Percentiles rank a stretch among this genome's conserved stretches.
Evolutionary conservation across 2,888 invertebrate species (phyloP).

Genomic region (Julus scanicus): DNA sequence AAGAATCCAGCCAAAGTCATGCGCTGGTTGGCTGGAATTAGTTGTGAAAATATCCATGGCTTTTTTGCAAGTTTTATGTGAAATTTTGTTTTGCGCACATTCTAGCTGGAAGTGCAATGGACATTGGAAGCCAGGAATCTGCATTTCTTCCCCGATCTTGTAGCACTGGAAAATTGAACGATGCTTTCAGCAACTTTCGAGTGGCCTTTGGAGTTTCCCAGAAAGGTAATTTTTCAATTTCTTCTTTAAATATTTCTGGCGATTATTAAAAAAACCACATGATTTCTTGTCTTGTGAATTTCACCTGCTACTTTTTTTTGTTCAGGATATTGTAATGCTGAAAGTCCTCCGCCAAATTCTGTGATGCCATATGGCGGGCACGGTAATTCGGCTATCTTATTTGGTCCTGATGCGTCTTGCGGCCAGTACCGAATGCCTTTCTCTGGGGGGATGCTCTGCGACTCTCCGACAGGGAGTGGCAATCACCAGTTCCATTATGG

Average conservation of each 20-base stretch:
- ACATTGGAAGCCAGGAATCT: conserved; percentile 27
- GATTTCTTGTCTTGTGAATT: neutral
- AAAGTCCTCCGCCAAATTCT: conserved; percentile 8
- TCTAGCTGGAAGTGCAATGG: conserved; percentile 34
- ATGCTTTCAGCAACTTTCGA: conserved; percentile 53
- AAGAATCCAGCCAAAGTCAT: too few species aligned
- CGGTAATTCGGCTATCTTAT: neutral
- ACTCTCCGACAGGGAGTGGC: conserved; percentile 24
- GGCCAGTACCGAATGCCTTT: conserved; percentile 31
- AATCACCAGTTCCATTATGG: conserved; percentile 56
- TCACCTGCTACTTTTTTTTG: neutral
- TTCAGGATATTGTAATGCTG: conserved; percentile 56
- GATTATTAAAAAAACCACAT: too few species aligned
- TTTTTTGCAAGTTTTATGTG: neutral
- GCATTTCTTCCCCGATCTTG: conserved; percentile 55
- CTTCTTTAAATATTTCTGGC: too few species aligned
- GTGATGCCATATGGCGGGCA: conserved; percentile 27
- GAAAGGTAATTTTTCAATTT: conserved; percentile 9
- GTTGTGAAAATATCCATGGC: too few species aligned
- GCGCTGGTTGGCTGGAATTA: too few species aligned
- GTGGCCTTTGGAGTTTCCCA: conserved; percentile 57
- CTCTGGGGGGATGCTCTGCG: conserved; percentile 43
- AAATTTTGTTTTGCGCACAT: neutral
- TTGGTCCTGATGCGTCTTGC: conserved; percentile 20
- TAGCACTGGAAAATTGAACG: conserved; percentile 56